Conservation (phyloP, 2,113 vertebrate species). For the Crotalus helleri region DNA sequence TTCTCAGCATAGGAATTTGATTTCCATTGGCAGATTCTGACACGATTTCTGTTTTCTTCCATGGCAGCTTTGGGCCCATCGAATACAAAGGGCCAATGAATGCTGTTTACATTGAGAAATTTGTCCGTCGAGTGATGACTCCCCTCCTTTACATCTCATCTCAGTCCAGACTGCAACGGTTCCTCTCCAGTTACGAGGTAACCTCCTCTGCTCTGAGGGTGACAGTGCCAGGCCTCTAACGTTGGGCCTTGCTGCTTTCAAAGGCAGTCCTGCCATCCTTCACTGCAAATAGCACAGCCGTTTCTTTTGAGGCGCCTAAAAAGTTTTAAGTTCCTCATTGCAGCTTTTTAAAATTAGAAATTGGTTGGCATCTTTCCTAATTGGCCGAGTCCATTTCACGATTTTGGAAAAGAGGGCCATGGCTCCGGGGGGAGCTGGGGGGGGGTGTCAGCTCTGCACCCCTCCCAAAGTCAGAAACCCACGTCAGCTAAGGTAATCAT, state of each 20-base stretch:
- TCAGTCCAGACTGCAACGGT: constrained; percentile 80
- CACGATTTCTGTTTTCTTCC: constrained; percentile 41
- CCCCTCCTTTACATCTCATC: constrained; percentile 93
- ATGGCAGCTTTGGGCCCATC: constrained; percentile 91
- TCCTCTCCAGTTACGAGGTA: constrained; percentile 93
- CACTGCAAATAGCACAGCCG: constrained; percentile 10
- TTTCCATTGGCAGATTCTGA: not conserved
- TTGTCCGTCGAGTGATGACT: constrained; percentile 86
- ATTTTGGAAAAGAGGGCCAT: not conserved
- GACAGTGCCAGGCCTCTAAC: constrained; percentile 40
- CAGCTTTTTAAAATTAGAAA: constrained; percentile 5
- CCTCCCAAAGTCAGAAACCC: not conserved
- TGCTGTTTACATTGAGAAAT: constrained; percentile 92
- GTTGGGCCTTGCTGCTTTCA: constrained; percentile 45
- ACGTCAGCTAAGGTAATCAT: not conserved
- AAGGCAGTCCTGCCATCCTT: not conserved
- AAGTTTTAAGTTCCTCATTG: constrained; percentile 7
- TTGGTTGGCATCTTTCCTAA: not conserved
- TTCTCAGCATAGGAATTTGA: not conserved
- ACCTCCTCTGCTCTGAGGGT: constrained; percentile 58
- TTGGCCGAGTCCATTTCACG: not conserved
- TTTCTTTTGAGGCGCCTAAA: constrained; percentile 39
- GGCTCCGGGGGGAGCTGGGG: not conserved
- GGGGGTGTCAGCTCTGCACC: not conserved
- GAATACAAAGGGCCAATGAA: constrained; percentile 92